Percentiles rank a stretch among this genome's conserved stretches.
phyloP scores from a whole-genome alignment of 2,797 vertebrate species.

The Chelon labrosus region DNA sequence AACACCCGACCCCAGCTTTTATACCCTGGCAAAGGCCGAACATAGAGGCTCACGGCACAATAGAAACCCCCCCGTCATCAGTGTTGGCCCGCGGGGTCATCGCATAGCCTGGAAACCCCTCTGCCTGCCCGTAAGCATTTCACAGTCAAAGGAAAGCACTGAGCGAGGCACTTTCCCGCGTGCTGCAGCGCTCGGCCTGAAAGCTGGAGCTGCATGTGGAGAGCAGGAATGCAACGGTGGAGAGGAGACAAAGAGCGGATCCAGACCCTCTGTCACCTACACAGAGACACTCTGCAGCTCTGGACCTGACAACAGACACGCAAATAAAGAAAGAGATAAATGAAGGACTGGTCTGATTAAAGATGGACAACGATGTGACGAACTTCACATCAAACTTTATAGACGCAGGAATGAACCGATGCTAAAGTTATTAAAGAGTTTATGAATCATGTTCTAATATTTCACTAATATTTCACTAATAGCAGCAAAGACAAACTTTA shows the following conservation, averaged over 20 bases:
- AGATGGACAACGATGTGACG: no score
- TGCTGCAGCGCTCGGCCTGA: conserved; percentile 38
- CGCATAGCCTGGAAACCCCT: conserved; percentile 83
- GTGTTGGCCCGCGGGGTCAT: conserved; percentile 80
- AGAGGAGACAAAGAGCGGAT: conserved; percentile 72
- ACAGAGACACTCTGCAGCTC: conserved; percentile 10
- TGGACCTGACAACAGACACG: conserved; percentile 9
- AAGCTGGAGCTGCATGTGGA: conserved; percentile 61
- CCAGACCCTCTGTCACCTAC: conserved; percentile 47
- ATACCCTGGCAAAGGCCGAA: conserved; percentile 93
- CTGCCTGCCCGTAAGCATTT: conserved; percentile 88
- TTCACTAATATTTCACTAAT: no score
- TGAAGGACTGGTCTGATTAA: no score
- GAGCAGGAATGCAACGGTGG: conserved; percentile 70
- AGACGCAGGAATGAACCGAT: no score
- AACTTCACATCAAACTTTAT: no score
- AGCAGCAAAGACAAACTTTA: no score
- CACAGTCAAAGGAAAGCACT: conserved; percentile 88
- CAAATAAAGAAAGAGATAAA: no score
- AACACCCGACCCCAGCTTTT: conserved; percentile 83
- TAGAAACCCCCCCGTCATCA: conserved; percentile 91
- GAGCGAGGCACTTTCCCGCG: conserved; percentile 74
- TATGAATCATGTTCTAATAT: no score
- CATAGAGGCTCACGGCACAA: conserved; percentile 84
- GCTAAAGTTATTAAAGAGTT: no score